A percentile compares a stretch with the other conserved stretches of the same genome.
These are phyloP conservation scores for Phalacrocorax brasilianus DNA, from an alignment of 2,113 vertebrate species.

Conservation along the genomic window DNA sequence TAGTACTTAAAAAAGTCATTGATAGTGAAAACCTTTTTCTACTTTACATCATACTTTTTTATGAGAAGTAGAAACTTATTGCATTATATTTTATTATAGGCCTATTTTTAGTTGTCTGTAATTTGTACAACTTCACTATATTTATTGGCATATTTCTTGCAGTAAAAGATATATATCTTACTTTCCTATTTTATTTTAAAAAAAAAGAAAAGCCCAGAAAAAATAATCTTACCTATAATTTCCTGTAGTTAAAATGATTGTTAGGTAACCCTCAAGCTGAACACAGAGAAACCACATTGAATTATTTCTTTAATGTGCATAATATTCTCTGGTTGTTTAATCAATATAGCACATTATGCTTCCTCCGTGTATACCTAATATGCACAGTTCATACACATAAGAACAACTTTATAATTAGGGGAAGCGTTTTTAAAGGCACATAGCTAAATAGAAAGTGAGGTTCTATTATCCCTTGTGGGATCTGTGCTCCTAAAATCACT, in stretches of 20 bases:
- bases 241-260: neutral
- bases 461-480: neutral
- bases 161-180: neutral
- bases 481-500: neutral
- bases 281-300: neutral
- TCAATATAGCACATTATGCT: neutral
- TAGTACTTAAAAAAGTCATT: neutral
- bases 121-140: neutral
- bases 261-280: neutral
- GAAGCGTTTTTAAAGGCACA: neutral
- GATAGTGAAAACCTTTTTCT: neutral
- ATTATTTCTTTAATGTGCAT: neutral
- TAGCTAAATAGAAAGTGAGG: neutral
- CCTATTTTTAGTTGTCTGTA: neutral
- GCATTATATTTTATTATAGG: neutral
- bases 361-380: neutral
- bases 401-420: neutral
- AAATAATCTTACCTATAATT: neutral
- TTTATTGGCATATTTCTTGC: neutral
- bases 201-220: neutral
- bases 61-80: neutral
- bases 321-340: neutral
- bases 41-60: neutral
- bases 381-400: accelerated
- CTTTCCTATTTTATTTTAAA: neutral